A percentile compares a stretch with the other conserved stretches of the same genome.
phyloP scores from a whole-genome alignment of 2,113 vertebrate genomes.

The Anhinga anhinga region DNA sequence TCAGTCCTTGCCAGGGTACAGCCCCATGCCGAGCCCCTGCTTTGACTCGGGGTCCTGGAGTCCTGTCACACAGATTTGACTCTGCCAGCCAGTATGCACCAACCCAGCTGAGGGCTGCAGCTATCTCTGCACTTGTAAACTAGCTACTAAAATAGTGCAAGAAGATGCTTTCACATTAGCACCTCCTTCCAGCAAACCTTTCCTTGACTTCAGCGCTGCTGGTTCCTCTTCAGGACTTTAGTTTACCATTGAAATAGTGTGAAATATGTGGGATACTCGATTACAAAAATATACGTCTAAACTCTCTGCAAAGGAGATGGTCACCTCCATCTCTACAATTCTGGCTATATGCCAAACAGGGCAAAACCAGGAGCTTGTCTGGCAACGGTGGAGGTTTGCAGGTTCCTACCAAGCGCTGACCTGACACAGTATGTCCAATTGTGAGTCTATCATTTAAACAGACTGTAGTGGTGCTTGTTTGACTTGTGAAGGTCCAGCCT shows the following conservation, averaged over 20 bases:
- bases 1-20: not conserved
- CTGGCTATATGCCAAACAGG: not conserved
- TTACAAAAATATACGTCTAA: not conserved
- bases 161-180: not conserved
- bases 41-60: not conserved
- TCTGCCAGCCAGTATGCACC: not conserved
- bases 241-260: not conserved
- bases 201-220: not conserved
- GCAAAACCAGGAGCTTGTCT: not conserved
- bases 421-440: not conserved
- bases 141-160: not conserved
- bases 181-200: not conserved
- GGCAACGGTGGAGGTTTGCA: not conserved
- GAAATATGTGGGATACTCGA: not conserved
- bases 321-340: not conserved
- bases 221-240: not conserved
- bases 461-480: not conserved
- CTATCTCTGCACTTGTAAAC: not conserved
- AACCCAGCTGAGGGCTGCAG: not conserved
- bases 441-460: not conserved
- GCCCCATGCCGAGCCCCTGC: not conserved
- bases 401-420: not conserved
- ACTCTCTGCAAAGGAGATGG: not conserved
- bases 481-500: not conserved
- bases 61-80: not conserved